A percentile compares a stretch with the other conserved stretches of the same genome.
phyloP scores from a whole-genome alignment of 2,888 invertebrate genomes.

The Julus scanicus region DNA sequence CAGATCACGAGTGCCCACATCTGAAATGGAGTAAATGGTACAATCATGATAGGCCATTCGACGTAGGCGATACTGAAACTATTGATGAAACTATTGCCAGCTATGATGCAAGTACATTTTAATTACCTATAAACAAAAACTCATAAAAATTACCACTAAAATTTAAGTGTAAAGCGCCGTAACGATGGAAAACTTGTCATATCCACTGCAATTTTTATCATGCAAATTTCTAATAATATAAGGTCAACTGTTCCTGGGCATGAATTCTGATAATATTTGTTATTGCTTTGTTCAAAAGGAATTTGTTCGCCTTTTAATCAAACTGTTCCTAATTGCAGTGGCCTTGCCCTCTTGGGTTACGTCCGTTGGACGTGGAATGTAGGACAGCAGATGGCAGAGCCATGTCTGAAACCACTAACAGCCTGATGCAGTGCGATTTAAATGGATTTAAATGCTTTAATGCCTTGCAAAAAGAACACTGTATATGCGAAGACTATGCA shows the following conservation, averaged over 20 bases:
- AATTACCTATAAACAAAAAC: background rate
- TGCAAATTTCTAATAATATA: no score
- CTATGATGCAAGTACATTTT: background rate
- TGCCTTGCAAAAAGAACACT: conserved; percentile 14
- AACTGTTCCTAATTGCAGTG: background rate
- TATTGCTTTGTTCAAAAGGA: no score
- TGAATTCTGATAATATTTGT: no score
- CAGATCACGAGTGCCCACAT: conserved; percentile 50
- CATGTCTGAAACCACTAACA: conserved; percentile 51
- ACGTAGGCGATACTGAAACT: conserved; percentile 53
- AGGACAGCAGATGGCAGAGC: background rate
- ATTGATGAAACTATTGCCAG: conserved; percentile 42
- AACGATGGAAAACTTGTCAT: no score
- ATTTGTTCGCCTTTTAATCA: no score
- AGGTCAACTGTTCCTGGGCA: no score
- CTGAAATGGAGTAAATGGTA: conserved; percentile 54
- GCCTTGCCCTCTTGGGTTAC: conserved; percentile 51
- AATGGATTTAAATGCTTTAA: conserved; percentile 52
- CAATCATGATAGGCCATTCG: conserved; percentile 50
- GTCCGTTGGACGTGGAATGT: conserved; percentile 54
- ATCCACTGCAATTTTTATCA: no score
- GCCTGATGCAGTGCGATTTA: conserved; percentile 49
- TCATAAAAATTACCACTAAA: background rate
- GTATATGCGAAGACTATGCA: conserved; percentile 53
- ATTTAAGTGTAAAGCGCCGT: background rate